phyloP scores from a whole-genome alignment of 2,113 vertebrate species.

The Cavia porcellus region DNA sequence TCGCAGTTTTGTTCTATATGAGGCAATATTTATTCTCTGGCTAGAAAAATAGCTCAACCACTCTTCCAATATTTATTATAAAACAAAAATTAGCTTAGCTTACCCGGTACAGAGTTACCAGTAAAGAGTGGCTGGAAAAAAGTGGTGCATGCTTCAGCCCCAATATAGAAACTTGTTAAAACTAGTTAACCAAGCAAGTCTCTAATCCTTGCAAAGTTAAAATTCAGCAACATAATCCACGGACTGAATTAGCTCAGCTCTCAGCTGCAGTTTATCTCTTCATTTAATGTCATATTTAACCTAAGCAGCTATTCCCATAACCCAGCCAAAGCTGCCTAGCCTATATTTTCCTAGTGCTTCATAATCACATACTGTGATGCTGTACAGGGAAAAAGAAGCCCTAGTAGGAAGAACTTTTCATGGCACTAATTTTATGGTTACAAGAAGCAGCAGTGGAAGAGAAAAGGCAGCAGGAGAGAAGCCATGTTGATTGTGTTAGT shows the following conservation, averaged over 20 bases:
- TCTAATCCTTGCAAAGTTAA: conserved; percentile 36
- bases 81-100: conserved; percentile 48
- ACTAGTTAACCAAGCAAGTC: background rate
- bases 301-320: background rate
- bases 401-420: background rate
- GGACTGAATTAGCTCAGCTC: background rate
- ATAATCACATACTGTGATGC: background rate
- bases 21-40: conserved; percentile 62
- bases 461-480: background rate
- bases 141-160: background rate
- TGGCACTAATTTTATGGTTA: background rate
- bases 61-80: conserved; percentile 66
- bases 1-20: conserved; percentile 57
- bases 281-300: conserved; percentile 6
- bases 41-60: conserved; percentile 48
- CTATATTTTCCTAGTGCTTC: background rate
- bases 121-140: background rate
- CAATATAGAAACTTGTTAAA: background rate
- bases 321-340: background rate
- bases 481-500: background rate
- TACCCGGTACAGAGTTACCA: background rate
- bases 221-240: background rate
- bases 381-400: background rate
- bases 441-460: background rate
- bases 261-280: background rate